A percentile compares a stretch with the other conserved stretches of the same genome.
Conservation (phyloP, 2,888 invertebrate genomes). For the Syrista parreyssii region DNA sequence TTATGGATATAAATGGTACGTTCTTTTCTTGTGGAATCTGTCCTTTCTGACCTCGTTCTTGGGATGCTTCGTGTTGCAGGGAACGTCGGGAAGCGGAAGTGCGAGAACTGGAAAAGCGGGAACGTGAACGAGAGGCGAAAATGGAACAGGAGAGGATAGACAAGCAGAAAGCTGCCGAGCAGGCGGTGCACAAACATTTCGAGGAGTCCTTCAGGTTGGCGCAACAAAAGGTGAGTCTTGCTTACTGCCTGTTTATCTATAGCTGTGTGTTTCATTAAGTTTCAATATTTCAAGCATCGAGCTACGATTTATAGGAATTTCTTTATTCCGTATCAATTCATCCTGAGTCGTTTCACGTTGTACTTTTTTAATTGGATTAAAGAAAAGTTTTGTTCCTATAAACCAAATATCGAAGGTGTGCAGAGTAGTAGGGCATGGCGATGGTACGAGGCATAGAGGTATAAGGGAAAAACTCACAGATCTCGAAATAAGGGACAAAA, state of each 20-base stretch:
- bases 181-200: slow-evolving; percentile 88
- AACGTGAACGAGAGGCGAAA: slow-evolving; percentile 66
- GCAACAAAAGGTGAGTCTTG: slow-evolving; percentile 77
- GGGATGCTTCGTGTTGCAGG: slow-evolving; percentile 54
- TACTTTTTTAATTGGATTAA: background rate
- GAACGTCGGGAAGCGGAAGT: slow-evolving; percentile 78
- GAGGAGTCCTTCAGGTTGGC: slow-evolving; percentile 86
- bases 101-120: slow-evolving; percentile 73
- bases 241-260: slow-evolving; percentile 28
- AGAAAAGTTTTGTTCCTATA: background rate
- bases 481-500: background rate
- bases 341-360: too few species aligned
- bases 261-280: slow-evolving; percentile 3
- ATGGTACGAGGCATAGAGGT: background rate
- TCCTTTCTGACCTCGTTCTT: background rate
- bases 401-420: background rate
- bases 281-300: background rate
- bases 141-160: slow-evolving; percentile 70
- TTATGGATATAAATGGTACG: background rate
- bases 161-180: slow-evolving; percentile 72
- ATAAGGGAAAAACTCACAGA: background rate
- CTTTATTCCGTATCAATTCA: background rate
- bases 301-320: background rate
- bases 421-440: too few species aligned
- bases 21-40: background rate